Evolutionary conservation across 2,888 invertebrate species (phyloP), one percentile per base, ranked within the genome.

Genomic region (Drosophila testacea): DNA sequence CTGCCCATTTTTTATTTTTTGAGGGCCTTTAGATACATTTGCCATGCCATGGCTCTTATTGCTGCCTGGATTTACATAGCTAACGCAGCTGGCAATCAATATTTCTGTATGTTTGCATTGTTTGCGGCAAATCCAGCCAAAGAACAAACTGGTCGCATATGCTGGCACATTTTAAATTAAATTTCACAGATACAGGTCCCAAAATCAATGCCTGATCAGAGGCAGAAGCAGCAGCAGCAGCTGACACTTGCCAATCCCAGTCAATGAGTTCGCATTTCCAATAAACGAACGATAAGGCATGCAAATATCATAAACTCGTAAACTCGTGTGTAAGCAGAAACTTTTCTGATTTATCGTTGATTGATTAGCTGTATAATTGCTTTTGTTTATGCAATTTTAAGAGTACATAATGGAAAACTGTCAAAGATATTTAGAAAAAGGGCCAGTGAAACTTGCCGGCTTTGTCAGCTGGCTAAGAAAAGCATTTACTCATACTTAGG

Each of bases 31-130:
- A 11, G 30, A 42, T 10, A 63, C 82, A 80, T 81, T 82, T 85
- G n/a, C 57, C 80, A 78, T 81, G 67, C 64, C 44, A 41, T 27
- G 44, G 10, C 71, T 72, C 75, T 83, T 86, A 75, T 80, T 86
- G 83, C 69, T 60, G 56, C 34, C 60, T 69, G 60, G 54, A 63
- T 72, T 72, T 79, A 60, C 70, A 61, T 56, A 55, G 44, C 60
- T 65, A 59, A 36, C 66, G 61, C 57, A 64, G 70, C 50, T 69
- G 73, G 48, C 65, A 79, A 79, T 78, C 68, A 69, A 66, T 73
- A 68, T 60, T 66, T 52, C 22, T 51, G 32, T 47, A 10, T 47
- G 10, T 70, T 50, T 61, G 22, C 39, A 57, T 52, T 72, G 46
- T 51, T 63, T 44, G 36, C 27, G 46, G 55, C 34, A 42, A 52